Conservation (phyloP, 2,113 vertebrate species). For the Coreoperca whiteheadi region DNA sequence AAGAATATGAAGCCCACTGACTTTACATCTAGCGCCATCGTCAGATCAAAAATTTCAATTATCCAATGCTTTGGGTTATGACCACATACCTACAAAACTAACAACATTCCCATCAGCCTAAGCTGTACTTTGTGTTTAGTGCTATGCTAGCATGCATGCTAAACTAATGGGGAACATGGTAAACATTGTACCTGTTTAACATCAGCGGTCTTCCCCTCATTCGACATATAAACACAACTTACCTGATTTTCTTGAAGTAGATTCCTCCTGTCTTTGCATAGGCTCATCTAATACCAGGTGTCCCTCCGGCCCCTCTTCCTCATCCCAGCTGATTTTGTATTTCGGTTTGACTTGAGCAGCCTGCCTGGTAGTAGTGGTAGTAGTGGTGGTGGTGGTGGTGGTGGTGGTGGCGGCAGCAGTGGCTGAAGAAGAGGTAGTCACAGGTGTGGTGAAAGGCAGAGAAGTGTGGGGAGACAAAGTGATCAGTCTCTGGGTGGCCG, state of each 20-base stretch:
- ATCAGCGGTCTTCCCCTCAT: background rate
- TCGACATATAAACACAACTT: background rate
- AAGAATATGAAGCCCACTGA: background rate
- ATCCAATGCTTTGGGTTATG: background rate
- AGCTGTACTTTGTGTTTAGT: background rate
- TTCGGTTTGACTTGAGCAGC: constrained; percentile 56
- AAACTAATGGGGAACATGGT: background rate
- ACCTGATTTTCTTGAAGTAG: constrained; percentile 67
- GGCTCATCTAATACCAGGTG: constrained; percentile 32
- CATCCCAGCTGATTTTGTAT: constrained; percentile 79
- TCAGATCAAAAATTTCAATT: background rate
- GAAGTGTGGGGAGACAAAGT: constrained; percentile 14
- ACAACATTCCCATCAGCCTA: background rate
- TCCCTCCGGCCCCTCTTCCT: constrained; percentile 48
- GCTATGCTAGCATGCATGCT: background rate
- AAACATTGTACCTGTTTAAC: background rate
- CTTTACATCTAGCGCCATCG: background rate
- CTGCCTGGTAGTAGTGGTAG: constrained; percentile 1
- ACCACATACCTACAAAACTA: background rate
- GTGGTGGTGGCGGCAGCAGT: constrained; percentile 25
- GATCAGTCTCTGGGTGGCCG: constrained; percentile 19
- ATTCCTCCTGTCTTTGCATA: constrained; percentile 60
- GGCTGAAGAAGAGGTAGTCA: constrained; percentile 33
- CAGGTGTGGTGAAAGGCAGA: constrained; percentile 31
- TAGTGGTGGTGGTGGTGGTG: background rate